phyloP scores from a whole-genome alignment of 2,888 invertebrate species.

The Netelia melanura region DNA sequence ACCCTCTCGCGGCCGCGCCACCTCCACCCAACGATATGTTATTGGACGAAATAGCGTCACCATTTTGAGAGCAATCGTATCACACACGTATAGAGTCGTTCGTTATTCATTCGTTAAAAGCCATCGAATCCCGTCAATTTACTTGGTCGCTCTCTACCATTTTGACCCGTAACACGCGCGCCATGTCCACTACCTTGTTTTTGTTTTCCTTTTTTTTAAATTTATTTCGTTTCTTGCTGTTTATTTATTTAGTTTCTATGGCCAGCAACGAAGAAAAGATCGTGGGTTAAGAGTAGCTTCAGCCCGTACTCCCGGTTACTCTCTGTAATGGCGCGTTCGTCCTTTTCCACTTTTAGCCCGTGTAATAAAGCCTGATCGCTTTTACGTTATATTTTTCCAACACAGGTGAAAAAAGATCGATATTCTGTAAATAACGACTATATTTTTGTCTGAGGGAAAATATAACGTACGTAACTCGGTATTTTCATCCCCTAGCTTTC shows the following conservation, averaged over 20 bases:
- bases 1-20: slow-evolving; percentile 36
- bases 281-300: slow-evolving; percentile 26
- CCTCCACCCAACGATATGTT: slow-evolving; percentile 43
- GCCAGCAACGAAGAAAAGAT: slow-evolving; percentile 20
- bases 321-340: background rate
- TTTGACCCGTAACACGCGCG: slow-evolving; percentile 28
- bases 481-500: slow-evolving; percentile 46
- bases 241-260: slow-evolving; percentile 33
- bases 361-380: too few relatives aligned
- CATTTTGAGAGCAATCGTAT: slow-evolving; percentile 58
- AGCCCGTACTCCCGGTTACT: background rate
- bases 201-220: slow-evolving; percentile 13
- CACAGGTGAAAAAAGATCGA: too few relatives aligned
- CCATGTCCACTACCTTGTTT: slow-evolving; percentile 38
- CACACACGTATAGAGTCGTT: slow-evolving; percentile 32
- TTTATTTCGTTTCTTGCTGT: background rate
- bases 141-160: slow-evolving; percentile 33
- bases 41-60: slow-evolving; percentile 60
- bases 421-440: too few relatives aligned
- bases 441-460: too few relatives aligned
- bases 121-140: slow-evolving; percentile 61
- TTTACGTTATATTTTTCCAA: too few relatives aligned
- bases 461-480: slow-evolving; percentile 26
- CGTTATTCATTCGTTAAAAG: slow-evolving; percentile 65
- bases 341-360: slow-evolving; percentile 21